These are phyloP conservation scores for Bujurquina vittata DNA, from an alignment of 2,113 vertebrate genomes.

Conservation along the genomic window DNA sequence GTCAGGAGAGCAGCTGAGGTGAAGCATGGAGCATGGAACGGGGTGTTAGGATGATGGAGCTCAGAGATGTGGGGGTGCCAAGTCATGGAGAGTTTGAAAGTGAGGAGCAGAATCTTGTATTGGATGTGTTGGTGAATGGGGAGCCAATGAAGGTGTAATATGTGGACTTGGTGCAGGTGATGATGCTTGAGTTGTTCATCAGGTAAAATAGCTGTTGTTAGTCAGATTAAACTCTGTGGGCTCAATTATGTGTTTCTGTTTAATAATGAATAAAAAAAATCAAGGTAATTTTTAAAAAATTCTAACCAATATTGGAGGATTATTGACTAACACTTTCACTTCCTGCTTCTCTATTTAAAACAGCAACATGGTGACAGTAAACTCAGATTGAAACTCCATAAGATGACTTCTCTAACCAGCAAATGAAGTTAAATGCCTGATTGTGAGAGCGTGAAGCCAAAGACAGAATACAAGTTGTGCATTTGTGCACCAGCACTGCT, in stretches of 20 bases:
- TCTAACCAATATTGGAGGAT: background rate
- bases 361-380: rapidly evolving
- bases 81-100: background rate
- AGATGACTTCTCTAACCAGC: too few species aligned
- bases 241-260: background rate
- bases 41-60: too few species aligned
- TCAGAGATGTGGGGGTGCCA: too few species aligned
- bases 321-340: background rate
- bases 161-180: background rate
- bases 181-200: background rate
- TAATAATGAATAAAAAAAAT: background rate
- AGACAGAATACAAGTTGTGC: too few species aligned
- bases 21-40: too few species aligned
- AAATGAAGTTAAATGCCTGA: too few species aligned
- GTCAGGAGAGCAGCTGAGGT: too few species aligned
- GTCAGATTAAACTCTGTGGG: rapidly evolving
- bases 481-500: too few species aligned
- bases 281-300: background rate
- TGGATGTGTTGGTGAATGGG: background rate
- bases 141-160: background rate
- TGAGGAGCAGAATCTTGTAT: background rate
- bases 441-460: too few species aligned
- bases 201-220: background rate
- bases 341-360: background rate
- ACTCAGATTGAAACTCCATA: too few species aligned